Percentiles rank a stretch among this genome's conserved stretches.
Conservation (phyloP, 2,113 vertebrate genomes). For the Tapirus terrestris region DNA sequence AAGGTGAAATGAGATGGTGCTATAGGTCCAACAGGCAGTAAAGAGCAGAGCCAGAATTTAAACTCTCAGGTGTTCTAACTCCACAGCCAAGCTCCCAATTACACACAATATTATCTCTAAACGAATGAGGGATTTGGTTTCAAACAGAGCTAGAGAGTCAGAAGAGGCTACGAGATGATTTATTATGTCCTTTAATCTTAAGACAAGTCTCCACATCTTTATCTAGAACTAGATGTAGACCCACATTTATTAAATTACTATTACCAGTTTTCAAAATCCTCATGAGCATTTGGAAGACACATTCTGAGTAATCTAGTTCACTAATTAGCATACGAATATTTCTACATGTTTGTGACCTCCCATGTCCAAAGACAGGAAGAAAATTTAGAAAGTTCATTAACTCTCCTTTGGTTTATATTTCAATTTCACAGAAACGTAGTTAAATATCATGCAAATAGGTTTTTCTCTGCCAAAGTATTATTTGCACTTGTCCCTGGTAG, state of each 20-base stretch:
- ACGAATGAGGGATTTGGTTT: conserved; percentile 6
- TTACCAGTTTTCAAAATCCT: conserved; percentile 31
- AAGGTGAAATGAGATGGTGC: neutral
- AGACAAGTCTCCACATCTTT: neutral
- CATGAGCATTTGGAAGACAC: neutral
- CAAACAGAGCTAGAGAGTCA: neutral
- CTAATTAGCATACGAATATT: neutral
- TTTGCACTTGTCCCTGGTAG: neutral
- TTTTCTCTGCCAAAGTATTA: neutral
- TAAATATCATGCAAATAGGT: neutral
- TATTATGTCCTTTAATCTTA: neutral
- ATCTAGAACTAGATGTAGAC: neutral
- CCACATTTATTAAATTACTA: neutral
- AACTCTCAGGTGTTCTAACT: neutral
- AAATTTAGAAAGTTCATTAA: neutral
- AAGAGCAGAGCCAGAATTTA: neutral
- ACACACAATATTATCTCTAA: neutral
- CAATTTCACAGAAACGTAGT: conserved; percentile 24
- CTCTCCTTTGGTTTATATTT: neutral
- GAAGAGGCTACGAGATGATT: neutral
- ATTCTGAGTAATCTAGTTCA: neutral
- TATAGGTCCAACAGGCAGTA: neutral
- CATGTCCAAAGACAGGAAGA: neutral
- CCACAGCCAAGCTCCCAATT: neutral
- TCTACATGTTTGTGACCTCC: neutral